Percentiles rank a stretch among this genome's conserved stretches.
Conservation (phyloP, 2,797 vertebrate genomes). For the Pantherophis alleghaniensis region DNA sequence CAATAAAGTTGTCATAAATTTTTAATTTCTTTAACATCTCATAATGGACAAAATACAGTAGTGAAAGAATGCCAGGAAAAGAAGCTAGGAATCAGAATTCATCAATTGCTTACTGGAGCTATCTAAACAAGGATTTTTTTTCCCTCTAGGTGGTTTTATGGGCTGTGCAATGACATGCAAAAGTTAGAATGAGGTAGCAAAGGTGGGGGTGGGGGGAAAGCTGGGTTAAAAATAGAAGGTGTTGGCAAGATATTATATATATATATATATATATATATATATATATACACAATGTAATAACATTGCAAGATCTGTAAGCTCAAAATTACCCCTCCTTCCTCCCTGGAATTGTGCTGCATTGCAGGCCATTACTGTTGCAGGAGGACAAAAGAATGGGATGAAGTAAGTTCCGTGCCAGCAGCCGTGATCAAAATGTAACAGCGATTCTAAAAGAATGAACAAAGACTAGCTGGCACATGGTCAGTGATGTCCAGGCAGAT, state of each 20-base stretch:
- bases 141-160: not conserved
- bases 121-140: not conserved
- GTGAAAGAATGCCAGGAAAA: not conserved
- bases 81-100: not conserved
- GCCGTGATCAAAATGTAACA: not conserved
- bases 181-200: not conserved
- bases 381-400: not conserved
- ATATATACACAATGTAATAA: not conserved
- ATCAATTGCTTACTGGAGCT: not conserved
- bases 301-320: not conserved
- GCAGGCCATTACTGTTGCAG: not conserved
- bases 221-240: not conserved
- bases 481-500: not conserved
- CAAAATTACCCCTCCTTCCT: not conserved
- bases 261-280: not conserved
- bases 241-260: not conserved
- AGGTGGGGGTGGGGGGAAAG: not conserved
- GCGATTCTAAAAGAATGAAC: not conserved
- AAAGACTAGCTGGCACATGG: not conserved
- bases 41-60: not conserved
- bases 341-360: not conserved
- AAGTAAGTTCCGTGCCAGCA: not conserved
- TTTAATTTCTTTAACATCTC: slow-evolving; percentile 16
- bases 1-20: slow-evolving; percentile 8
- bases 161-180: not conserved